These are phyloP conservation scores for Drosophila pruinosa DNA, from an alignment of 1,140 invertebrate genomes.

Conservation along the genomic window DNA sequence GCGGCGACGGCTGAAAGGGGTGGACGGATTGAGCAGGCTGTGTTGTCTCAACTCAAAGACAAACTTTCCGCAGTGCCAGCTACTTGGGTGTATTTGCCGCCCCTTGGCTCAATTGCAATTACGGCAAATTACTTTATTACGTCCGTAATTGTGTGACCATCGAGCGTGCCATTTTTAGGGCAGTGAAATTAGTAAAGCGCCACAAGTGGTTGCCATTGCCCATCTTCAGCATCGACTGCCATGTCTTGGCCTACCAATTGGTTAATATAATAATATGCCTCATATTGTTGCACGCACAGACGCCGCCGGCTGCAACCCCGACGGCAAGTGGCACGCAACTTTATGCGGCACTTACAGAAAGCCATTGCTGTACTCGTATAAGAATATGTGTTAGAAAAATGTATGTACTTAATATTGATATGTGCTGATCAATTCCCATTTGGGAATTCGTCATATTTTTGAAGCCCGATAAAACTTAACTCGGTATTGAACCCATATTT, in stretches of 20 bases:
- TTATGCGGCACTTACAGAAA: neutral
- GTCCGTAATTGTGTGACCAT: constrained; percentile 82
- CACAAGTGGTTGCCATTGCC: constrained; percentile 69
- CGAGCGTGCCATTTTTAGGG: constrained; percentile 79
- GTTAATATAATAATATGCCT: constrained; percentile 13
- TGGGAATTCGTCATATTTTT: neutral
- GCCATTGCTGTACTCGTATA: too few relatives aligned
- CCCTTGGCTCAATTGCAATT: constrained; percentile 79
- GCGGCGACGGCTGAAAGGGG: constrained; percentile 1
- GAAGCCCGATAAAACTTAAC: too few relatives aligned
- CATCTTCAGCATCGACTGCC: neutral
- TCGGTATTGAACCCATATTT: too few relatives aligned
- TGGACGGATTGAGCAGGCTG: constrained; percentile 2
- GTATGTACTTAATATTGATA: too few relatives aligned
- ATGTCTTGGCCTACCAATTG: constrained; percentile 7
- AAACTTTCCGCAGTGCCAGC: constrained; percentile 39
- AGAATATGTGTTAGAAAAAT: too few relatives aligned
- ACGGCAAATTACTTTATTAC: constrained; percentile 82
- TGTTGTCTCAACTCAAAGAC: constrained; percentile 17
- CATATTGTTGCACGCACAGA: constrained; percentile 31
- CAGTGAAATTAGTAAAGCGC: constrained; percentile 61
- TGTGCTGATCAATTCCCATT: neutral
- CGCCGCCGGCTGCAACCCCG: constrained; percentile 32
- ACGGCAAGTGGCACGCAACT: constrained; percentile 40
- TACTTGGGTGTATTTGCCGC: constrained; percentile 28